A percentile compares a stretch with the other conserved stretches of the same genome.
phyloP scores from a whole-genome alignment of 2,113 vertebrate species.

The Columbina picui region DNA sequence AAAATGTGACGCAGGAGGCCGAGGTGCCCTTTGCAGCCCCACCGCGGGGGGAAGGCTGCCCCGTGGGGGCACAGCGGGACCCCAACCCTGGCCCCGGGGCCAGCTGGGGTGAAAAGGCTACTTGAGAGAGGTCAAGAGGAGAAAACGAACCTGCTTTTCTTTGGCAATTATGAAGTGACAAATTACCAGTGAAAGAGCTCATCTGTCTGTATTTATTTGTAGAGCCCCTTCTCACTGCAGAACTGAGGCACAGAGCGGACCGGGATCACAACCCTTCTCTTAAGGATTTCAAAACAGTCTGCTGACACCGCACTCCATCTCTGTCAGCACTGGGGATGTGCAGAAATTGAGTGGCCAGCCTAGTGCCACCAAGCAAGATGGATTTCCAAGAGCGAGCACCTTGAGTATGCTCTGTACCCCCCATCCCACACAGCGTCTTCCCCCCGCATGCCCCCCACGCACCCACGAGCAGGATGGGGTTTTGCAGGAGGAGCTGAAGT shows the following conservation, averaged over 20 bases:
- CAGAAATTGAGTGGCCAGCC: neutral
- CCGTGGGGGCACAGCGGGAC: neutral
- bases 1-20: neutral
- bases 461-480: accelerated
- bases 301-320: conserved; percentile 21
- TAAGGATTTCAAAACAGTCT: conserved; percentile 6
- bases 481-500: neutral
- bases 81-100: neutral
- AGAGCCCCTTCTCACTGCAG: neutral
- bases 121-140: conserved; percentile 33
- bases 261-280: neutral
- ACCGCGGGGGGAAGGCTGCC: accelerated
- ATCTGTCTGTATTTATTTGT: conserved; percentile 44
- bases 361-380: neutral
- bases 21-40: neutral
- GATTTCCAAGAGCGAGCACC: accelerated
- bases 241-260: neutral
- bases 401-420: accelerated
- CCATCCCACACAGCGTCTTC: neutral
- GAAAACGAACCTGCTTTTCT: conserved; percentile 40
- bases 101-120: conserved; percentile 26
- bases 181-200: conserved; percentile 31
- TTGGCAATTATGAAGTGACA: conserved; percentile 59
- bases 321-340: neutral
- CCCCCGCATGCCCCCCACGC: neutral